Evolutionary conservation across 2,113 vertebrate species (phyloP).

Genomic region (Prochilodus magdalenae): DNA sequence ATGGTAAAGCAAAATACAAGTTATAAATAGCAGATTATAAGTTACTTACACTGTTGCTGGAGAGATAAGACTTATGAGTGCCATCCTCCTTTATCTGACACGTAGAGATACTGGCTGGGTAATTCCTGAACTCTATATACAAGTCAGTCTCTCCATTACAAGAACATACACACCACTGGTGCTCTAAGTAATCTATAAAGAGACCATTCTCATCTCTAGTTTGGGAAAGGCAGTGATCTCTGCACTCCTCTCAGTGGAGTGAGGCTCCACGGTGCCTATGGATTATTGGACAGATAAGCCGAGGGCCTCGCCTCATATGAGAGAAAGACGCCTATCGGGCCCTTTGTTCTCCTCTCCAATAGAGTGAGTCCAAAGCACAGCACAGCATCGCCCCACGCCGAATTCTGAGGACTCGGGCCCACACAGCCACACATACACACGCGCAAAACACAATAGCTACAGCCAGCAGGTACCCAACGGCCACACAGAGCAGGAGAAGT

Average conservation of each 20-base stretch:
- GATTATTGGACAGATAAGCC: slow-evolving; percentile 48
- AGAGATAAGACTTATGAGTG: not conserved
- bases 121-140: not conserved
- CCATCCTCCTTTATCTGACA: not conserved
- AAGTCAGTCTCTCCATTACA: slow-evolving; percentile 10
- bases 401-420: slow-evolving; percentile 6
- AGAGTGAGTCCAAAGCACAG: slow-evolving; percentile 38
- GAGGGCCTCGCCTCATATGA: slow-evolving; percentile 16
- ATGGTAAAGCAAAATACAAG: not conserved
- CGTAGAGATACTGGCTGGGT: not conserved
- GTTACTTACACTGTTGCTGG: too few species aligned
- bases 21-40: not conserved
- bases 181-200: slow-evolving; percentile 67
- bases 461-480: slow-evolving; percentile 12
- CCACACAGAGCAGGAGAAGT: slow-evolving; percentile 31
- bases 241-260: not conserved
- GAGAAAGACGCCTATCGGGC: slow-evolving; percentile 49
- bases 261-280: slow-evolving; percentile 40
- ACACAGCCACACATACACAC: slow-evolving; percentile 20
- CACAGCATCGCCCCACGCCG: slow-evolving; percentile 36
- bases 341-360: slow-evolving; percentile 66
- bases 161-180: not conserved
- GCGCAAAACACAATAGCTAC: not conserved
- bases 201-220: slow-evolving; percentile 50
- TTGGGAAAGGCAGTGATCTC: slow-evolving; percentile 32